Conservation (phyloP, 2,797 vertebrate genomes). For the Lacerta viridis region DNA sequence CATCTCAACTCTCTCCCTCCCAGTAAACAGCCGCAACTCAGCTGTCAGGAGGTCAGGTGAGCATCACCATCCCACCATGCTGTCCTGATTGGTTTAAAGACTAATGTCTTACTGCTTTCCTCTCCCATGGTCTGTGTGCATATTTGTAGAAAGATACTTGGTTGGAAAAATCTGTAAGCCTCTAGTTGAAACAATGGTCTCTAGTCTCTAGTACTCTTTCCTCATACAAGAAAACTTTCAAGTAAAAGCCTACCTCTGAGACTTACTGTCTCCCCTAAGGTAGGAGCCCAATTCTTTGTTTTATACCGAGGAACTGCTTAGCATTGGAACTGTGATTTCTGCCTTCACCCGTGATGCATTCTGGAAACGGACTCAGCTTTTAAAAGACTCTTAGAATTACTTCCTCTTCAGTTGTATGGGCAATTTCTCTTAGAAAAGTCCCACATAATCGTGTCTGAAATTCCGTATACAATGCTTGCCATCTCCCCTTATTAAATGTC, state of each 20-base stretch:
- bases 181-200: neutral
- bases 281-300: neutral
- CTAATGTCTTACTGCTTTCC: neutral
- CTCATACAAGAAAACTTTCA: neutral
- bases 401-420: slow-evolving; percentile 2
- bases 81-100: neutral
- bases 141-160: neutral
- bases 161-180: neutral
- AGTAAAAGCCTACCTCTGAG: neutral
- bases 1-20: too few relatives aligned
- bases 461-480: neutral
- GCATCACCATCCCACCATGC: too few relatives aligned
- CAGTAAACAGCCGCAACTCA: too few relatives aligned
- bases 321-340: neutral
- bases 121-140: neutral
- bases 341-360: neutral
- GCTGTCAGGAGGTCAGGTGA: too few relatives aligned
- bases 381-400: slow-evolving; percentile 20
- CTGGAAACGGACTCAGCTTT: neutral
- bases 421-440: slow-evolving; percentile 11
- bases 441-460: slow-evolving; percentile 1
- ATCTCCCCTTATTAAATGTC: slow-evolving; percentile 21
- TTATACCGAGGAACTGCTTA: slow-evolving; percentile 3
- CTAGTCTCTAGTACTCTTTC: neutral
- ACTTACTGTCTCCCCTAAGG: neutral